These are phyloP conservation scores for Pantherophis alleghaniensis DNA, from an alignment of 2,797 vertebrate species.

Conservation along the genomic window DNA sequence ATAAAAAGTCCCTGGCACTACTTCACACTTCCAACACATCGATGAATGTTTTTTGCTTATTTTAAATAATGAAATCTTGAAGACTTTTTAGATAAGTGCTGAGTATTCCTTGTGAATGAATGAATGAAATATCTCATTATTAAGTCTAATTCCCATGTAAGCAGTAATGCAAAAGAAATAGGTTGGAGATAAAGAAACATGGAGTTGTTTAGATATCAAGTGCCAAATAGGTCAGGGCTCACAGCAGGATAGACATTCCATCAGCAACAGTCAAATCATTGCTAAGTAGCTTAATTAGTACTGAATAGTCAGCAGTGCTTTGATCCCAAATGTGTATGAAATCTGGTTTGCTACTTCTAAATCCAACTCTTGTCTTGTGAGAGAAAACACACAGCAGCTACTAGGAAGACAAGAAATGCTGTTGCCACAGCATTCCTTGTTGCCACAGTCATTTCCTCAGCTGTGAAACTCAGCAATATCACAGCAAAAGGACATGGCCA, in stretches of 20 bases:
- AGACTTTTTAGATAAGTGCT: not conserved
- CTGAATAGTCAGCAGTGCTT: not conserved
- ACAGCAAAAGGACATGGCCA: conserved; percentile 37
- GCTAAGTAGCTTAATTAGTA: not conserved
- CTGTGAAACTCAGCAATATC: conserved; percentile 36
- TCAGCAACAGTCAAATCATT: not conserved
- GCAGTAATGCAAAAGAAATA: not conserved
- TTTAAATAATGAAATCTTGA: not conserved
- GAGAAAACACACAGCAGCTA: not conserved
- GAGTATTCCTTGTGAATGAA: not conserved
- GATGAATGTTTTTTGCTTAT: no score
- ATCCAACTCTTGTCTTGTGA: conserved; percentile 3
- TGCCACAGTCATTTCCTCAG: conserved; percentile 17
- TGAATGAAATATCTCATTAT: not conserved
- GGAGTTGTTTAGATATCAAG: not conserved
- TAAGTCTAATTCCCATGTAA: not conserved
- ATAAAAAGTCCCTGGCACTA: no score
- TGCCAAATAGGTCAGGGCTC: not conserved
- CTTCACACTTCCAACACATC: no score
- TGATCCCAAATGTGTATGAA: not conserved
- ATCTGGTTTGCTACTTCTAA: not conserved
- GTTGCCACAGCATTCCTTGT: not conserved
- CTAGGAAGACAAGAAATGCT: conserved; percentile 8
- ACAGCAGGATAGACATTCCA: not conserved
- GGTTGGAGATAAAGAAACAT: not conserved